Evolutionary conservation across 2,888 invertebrate genomes (phyloP).

Genomic region (Hydrotaea cyrtoneurina): DNA sequence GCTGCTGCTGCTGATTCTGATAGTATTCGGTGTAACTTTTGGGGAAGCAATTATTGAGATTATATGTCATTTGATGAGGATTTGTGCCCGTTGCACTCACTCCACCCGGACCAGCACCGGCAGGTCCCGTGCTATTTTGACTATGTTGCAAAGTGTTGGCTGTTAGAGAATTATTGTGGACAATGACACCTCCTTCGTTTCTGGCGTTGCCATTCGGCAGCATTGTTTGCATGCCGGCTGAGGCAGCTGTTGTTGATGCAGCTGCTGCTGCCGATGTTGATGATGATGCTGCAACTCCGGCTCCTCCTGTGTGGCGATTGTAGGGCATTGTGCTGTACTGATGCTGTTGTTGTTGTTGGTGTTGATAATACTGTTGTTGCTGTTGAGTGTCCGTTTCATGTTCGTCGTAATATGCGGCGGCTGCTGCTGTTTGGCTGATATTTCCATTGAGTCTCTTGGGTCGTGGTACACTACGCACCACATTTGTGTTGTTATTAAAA

Average conservation of each 20-base stretch:
- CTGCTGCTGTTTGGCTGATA: slow-evolving; percentile 78
- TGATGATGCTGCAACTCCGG: slow-evolving; percentile 52
- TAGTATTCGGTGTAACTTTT: slow-evolving; percentile 80
- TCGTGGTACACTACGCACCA: slow-evolving; percentile 81
- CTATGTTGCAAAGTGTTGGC: slow-evolving; percentile 70
- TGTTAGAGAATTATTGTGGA: slow-evolving; percentile 50
- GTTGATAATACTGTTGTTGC: slow-evolving; percentile 75
- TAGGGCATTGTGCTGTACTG: slow-evolving; percentile 79
- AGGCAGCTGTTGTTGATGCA: slow-evolving; percentile 53
- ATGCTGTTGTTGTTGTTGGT: slow-evolving; percentile 80
- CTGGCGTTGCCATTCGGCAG: slow-evolving; percentile 61
- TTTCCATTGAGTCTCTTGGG: slow-evolving; percentile 80
- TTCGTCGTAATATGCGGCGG: slow-evolving; percentile 76
- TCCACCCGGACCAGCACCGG: slow-evolving; percentile 35
- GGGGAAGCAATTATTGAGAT: slow-evolving; percentile 79
- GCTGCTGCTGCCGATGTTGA: slow-evolving; percentile 52
- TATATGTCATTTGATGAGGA: slow-evolving; percentile 76
- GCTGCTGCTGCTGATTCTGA: slow-evolving; percentile 76
- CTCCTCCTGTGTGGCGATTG: slow-evolving; percentile 66
- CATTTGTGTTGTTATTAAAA: slow-evolving; percentile 84
- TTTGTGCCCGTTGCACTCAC: slow-evolving; percentile 45
- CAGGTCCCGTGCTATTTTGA: slow-evolving; percentile 59
- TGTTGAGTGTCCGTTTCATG: slow-evolving; percentile 80
- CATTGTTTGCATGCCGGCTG: slow-evolving; percentile 57
- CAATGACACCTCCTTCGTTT: slow-evolving; percentile 66